Evolutionary conservation across 92 coral and sea anemone genomes (phyloP).

Genomic region (Nematostella vectensis): DNA sequence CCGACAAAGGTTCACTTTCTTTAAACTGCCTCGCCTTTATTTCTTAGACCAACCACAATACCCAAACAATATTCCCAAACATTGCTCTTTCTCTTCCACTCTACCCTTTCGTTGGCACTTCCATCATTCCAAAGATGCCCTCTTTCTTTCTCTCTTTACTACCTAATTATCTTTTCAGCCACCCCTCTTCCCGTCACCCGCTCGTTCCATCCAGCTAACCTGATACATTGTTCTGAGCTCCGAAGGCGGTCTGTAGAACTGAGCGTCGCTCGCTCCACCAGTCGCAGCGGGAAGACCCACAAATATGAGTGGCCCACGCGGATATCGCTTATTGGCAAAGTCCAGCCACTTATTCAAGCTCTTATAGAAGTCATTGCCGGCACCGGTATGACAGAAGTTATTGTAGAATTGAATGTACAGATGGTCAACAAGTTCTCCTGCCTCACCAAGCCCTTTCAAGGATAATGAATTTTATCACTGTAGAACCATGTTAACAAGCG

Average conservation of each 20-base stretch:
- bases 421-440: constrained; percentile 55
- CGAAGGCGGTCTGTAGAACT: constrained; percentile 47
- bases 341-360: constrained; percentile 42
- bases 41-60: no score
- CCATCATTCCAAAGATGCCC: no score
- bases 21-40: no score
- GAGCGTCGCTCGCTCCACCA: constrained; percentile 33
- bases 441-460: constrained; percentile 39
- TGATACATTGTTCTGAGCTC: constrained; percentile 34
- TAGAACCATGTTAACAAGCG: background rate
- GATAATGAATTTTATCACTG: no score
- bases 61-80: no score
- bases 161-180: no score
- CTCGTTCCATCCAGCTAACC: no score
- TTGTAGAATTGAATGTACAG: constrained; percentile 63
- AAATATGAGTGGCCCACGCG: constrained; percentile 53
- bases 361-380: constrained; percentile 23
- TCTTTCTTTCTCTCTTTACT: no score
- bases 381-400: constrained; percentile 65
- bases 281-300: constrained; percentile 53
- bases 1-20: no score
- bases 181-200: no score
- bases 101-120: no score
- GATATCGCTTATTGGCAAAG: constrained; percentile 20
- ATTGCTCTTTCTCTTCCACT: no score